Evolutionary conservation across 2,797 vertebrate genomes (phyloP).

Genomic region (Cyprinella venusta): DNA sequence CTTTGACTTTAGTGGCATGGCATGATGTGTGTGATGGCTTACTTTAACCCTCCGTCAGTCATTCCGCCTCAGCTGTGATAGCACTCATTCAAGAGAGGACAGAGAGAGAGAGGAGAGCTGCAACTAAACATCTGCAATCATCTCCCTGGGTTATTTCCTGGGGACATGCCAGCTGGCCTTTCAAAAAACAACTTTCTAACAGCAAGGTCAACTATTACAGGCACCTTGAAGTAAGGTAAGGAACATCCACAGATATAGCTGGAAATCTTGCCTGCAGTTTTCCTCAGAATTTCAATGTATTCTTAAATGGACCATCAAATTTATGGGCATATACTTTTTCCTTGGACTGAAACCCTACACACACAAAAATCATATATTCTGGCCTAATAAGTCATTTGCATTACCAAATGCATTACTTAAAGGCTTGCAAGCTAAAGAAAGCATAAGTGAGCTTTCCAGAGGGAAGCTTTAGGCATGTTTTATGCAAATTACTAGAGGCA

Average conservation of each 20-base stretch:
- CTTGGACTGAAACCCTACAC: not conserved
- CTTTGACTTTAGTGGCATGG: not conserved
- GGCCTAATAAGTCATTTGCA: not conserved
- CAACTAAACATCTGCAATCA: slow-evolving; percentile 52
- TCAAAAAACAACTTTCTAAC: not conserved
- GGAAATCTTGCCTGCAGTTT: not conserved
- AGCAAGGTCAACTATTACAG: slow-evolving; percentile 50
- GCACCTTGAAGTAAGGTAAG: not conserved
- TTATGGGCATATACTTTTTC: not conserved
- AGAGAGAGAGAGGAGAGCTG: slow-evolving; percentile 10
- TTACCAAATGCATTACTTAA: not conserved
- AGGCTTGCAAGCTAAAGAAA: not conserved
- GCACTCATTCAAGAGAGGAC: not conserved
- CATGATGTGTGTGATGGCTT: slow-evolving; percentile 19
- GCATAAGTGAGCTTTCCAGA: not conserved
- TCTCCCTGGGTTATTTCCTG: slow-evolving; percentile 38
- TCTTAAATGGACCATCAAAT: not conserved
- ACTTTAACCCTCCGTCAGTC: not conserved
- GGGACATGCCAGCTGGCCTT: slow-evolving; percentile 55
- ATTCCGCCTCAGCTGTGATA: slow-evolving; percentile 36
- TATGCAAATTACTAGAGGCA: not conserved
- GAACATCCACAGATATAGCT: not conserved
- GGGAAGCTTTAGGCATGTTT: not conserved
- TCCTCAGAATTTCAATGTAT: not conserved
- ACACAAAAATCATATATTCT: not conserved